These are phyloP conservation scores for Melinaea menophilus DNA, from an alignment of 2,888 invertebrate species.

Conservation along the genomic window DNA sequence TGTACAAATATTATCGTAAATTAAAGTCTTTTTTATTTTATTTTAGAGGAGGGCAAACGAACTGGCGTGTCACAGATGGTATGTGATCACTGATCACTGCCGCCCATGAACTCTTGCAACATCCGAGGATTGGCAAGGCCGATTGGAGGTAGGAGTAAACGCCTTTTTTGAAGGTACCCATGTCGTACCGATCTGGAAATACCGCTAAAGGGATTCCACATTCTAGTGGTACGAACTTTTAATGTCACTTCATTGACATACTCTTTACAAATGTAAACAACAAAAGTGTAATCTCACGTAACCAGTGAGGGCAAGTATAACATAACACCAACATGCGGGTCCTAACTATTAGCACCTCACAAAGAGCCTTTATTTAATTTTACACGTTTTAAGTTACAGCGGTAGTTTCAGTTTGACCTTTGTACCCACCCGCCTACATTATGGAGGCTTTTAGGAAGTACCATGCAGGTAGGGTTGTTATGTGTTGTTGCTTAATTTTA, in stretches of 20 bases:
- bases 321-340: conserved; percentile 34
- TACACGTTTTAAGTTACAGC: conserved; percentile 52
- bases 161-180: too few species aligned
- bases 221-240: neutral
- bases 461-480: neutral
- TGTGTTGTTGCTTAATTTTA: neutral
- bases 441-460: neutral
- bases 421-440: conserved; percentile 18
- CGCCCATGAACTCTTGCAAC: too few species aligned
- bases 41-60: too few species aligned
- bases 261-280: conserved; percentile 1
- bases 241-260: conserved; percentile 1
- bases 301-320: conserved; percentile 20
- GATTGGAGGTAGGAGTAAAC: too few species aligned
- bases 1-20: neutral
- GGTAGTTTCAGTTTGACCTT: conserved; percentile 47
- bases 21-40: neutral
- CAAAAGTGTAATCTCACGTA: conserved; percentile 16
- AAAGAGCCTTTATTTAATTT: conserved; percentile 71
- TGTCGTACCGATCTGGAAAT: too few species aligned
- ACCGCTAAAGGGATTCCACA: too few species aligned
- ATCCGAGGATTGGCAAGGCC: too few species aligned
- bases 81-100: too few species aligned
- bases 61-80: too few species aligned
- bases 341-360: conserved; percentile 49